These are phyloP conservation scores for Pluvialis apricaria DNA, from an alignment of 2,113 vertebrate species.

Conservation along the genomic window DNA sequence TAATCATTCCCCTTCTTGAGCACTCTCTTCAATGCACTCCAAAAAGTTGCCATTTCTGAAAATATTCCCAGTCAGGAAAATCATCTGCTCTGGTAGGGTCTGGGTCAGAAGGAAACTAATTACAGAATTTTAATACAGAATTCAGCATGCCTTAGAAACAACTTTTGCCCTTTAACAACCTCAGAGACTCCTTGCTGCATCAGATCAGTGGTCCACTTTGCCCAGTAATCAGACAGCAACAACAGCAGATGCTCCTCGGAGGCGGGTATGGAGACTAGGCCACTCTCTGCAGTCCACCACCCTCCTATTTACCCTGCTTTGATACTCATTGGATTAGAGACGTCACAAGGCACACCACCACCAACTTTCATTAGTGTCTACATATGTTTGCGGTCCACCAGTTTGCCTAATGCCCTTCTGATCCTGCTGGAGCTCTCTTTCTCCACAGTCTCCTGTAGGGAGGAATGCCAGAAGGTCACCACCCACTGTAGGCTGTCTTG, in stretches of 20 bases:
- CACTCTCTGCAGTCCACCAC: neutral
- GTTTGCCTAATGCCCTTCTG: neutral
- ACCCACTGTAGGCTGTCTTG: neutral
- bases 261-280: neutral
- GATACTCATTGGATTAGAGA: neutral
- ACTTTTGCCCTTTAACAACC: neutral
- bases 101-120: neutral
- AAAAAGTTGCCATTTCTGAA: neutral
- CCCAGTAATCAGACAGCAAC: neutral
- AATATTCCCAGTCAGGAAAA: neutral
- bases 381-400: neutral
- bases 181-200: neutral
- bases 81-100: neutral
- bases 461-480: neutral
- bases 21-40: neutral
- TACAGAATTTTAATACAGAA: neutral
- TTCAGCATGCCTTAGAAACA: neutral
- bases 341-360: neutral
- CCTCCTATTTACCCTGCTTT: neutral
- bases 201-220: neutral
- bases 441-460: neutral
- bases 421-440: neutral
- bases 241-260: neutral
- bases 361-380: neutral
- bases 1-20: conserved; percentile 18